Evolutionary conservation across 64 coral and sea anemone species (phyloP), one percentile per base, ranked within the genome.

Genomic region (Pachyseris speciosa): DNA sequence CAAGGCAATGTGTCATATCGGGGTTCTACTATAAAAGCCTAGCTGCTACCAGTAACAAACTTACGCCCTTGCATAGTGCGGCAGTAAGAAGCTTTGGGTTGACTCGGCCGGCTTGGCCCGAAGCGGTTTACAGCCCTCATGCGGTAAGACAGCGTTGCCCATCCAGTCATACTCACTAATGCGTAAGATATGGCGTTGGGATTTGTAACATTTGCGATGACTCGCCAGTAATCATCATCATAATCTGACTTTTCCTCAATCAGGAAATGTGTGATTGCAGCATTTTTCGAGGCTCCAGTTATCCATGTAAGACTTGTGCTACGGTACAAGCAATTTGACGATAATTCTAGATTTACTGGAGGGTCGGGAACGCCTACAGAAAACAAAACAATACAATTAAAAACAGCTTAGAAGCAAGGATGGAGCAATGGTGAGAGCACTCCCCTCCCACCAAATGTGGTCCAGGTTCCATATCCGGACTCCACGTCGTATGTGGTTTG

Each of bases 161-260:
- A 85, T 4, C 84, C 60, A 28, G 94, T 88, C 24, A 96, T 41
- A 5, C 75, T 24, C 3, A 25, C 22, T 22, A 96, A 33, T 9
- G 36, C 37, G 22, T 69, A 34, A 16, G 94, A 96, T 26, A 84
- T 96, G 2, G 66, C 75, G 64, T 83, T 88, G 28, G 91, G 44
- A 44, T 74, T 36, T 45, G 91, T 94, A 17, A 96, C 74, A 61
- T 92, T 96, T 30, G 29, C 40, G 32, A 89, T 75, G 12, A 89
- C 37, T 40, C 9, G 27, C 47, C 75, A 96, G 17, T 74, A 78
- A 48, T 93, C 78, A 25, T 85, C 84, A 30, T 75, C 75, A 44
- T 88, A 87, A 1, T n/a, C 17, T 13, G 94, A 96, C 30, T 96
- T 90, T 57, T 92, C 75, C 83, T 96, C 94, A 49, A 96, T 63